Evolutionary conservation across 2,888 invertebrate genomes (phyloP), one percentile per base, ranked within the genome.

Genomic region (Julus scanicus): DNA sequence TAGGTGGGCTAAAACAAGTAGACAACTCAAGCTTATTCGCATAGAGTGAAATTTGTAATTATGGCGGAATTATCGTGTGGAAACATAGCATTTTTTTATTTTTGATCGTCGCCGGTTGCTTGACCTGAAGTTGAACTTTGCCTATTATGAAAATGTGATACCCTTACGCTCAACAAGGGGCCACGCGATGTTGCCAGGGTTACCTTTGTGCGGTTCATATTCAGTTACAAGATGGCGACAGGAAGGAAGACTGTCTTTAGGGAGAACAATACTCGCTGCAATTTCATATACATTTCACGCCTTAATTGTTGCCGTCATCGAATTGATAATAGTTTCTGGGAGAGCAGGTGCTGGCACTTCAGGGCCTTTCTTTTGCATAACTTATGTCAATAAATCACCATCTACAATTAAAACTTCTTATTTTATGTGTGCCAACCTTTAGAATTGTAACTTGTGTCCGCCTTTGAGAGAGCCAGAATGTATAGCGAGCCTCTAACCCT

Each of bases 41-140:
- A 63, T 20, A 63, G 63, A 4, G 63, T 20, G 20, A 63, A 20
- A 17, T 20, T 20, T 20, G 20, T 63, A 63, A 63, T 53, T 63
- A 20, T 5, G 9, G 63, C 6, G n/a, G 6, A 63, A 63, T 20
- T 63, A 63, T 20, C 63, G 20, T 0, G 5, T 63, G 63, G 63
- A 20, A 63, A 63, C 63, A n/a, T 53, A 63, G 3, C 63, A 17
- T 57, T 13, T 57, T 57, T 57, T 17, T 17, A 20, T 63, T 63
- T 63, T 20, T 2, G n/a, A 1, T 20, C 44, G 20, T 9, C 17
- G 6, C 17, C 57, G n/a, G 63, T 63, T 20, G 63, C 63, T 63
- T 63, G 63, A 63, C 63, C 63, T 20, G 63, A n/a, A 20, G 63
- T 63, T 63, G 63, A 63, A 63, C 63, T 63, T 63, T n/a, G 63